Evolutionary conservation across 2,797 vertebrate genomes (phyloP).

Genomic region (Eupleurogrammus muticus): DNA sequence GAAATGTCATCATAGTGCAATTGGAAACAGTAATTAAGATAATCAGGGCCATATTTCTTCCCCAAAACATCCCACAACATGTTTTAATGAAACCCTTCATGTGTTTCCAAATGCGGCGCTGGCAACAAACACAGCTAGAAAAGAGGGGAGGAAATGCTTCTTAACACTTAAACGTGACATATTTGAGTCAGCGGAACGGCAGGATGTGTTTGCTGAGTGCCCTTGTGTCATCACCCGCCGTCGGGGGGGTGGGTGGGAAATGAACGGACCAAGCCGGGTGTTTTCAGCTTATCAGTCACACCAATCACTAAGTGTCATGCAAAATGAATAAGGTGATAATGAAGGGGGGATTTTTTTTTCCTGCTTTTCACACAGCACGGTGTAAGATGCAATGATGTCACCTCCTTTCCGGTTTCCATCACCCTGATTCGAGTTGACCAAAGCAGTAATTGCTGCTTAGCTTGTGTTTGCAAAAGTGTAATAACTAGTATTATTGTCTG

Average conservation of each 20-base stretch:
- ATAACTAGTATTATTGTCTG: no score
- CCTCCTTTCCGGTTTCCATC: neutral
- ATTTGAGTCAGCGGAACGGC: conserved; percentile 41
- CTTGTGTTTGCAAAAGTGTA: neutral
- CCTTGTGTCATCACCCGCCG: conserved; percentile 45
- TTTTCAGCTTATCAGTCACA: conserved; percentile 38
- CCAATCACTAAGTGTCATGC: conserved; percentile 28
- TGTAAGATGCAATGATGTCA: no score
- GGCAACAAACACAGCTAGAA: neutral
- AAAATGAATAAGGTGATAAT: conserved; percentile 45
- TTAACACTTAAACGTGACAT: conserved; percentile 17
- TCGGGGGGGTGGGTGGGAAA: conserved; percentile 59
- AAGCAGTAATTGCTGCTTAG: neutral
- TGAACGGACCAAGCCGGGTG: conserved; percentile 31
- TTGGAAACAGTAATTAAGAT: neutral
- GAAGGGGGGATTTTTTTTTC: conserved; percentile 18
- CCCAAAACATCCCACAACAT: neutral
- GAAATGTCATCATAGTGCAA: neutral
- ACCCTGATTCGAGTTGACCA: neutral
- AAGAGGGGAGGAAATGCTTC: neutral
- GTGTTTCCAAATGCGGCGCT: neutral
- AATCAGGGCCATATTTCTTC: neutral
- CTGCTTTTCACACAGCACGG: neutral
- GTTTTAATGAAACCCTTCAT: neutral
- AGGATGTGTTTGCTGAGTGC: conserved; percentile 28